phyloP scores from a whole-genome alignment of 35 echinoderm and acorn worm genomes.

The Ophiothrix spiculata region DNA sequence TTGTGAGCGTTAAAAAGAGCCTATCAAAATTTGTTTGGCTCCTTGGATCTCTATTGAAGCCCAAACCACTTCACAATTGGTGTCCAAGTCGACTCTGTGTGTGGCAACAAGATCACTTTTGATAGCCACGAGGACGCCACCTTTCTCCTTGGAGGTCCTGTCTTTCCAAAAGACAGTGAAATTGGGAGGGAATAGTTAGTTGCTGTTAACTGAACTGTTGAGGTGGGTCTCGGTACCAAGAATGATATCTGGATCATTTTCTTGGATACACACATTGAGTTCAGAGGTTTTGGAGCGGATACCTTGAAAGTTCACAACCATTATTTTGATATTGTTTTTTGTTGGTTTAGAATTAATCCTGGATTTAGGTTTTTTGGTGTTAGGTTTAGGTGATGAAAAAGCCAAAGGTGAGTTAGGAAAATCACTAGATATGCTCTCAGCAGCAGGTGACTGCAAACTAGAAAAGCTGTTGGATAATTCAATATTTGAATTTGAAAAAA shows the following conservation, averaged over 20 bases:
- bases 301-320: neutral
- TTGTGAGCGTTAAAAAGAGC: neutral
- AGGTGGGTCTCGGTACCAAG: neutral
- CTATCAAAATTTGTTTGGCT: neutral
- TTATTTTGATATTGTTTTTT: neutral
- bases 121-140: neutral
- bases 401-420: neutral
- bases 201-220: neutral
- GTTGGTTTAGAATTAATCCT: neutral
- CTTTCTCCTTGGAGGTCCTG: neutral
- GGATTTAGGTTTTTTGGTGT: neutral
- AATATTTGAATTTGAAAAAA: neutral
- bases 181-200: neutral
- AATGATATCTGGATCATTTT: neutral
- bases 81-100: neutral
- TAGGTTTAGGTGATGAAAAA: neutral
- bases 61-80: conserved; percentile 1
- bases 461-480: neutral
- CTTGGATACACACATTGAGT: neutral
- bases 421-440: neutral
- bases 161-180: neutral
- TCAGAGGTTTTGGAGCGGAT: neutral
- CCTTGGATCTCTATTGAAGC: neutral
- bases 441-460: neutral
- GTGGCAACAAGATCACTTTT: neutral